phyloP scores from a whole-genome alignment of 2,797 vertebrate genomes.

The Masticophis lateralis region DNA sequence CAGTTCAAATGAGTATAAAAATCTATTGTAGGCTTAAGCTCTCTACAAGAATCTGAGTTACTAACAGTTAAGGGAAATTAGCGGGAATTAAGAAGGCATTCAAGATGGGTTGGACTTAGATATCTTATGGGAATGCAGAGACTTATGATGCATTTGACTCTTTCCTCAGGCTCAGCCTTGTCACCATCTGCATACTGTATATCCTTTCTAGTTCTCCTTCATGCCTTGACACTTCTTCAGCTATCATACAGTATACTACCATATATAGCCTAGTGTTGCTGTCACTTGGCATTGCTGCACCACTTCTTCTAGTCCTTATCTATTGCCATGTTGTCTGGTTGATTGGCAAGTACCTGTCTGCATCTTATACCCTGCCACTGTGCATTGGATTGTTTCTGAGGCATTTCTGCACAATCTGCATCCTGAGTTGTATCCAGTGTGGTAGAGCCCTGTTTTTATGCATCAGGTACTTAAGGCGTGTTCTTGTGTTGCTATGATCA shows the following conservation, averaged over 20 bases:
- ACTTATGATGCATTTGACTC: not conserved
- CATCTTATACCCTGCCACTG: not conserved
- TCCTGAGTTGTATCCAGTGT: no score
- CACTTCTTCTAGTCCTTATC: not conserved
- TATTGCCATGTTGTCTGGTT: not conserved
- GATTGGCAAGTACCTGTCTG: not conserved
- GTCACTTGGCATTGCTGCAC: not conserved
- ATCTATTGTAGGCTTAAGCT: not conserved
- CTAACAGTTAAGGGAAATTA: not conserved
- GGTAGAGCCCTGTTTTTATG: no score
- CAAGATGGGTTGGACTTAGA: not conserved
- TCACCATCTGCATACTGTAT: not conserved
- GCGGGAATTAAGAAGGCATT: not conserved
- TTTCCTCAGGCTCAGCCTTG: not conserved
- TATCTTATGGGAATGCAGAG: not conserved
- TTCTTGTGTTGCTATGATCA: no score
- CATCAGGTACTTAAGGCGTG: no score
- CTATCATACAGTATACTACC: not conserved
- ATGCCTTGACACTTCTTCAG: not conserved
- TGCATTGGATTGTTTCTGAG: not conserved
- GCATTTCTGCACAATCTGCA: no score
- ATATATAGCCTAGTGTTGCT: not conserved
- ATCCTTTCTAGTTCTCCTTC: not conserved
- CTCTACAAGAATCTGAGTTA: not conserved
- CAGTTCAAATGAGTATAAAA: not conserved